Conservation (phyloP, 2,113 vertebrate species). For the Oncorhynchus nerka region DNA sequence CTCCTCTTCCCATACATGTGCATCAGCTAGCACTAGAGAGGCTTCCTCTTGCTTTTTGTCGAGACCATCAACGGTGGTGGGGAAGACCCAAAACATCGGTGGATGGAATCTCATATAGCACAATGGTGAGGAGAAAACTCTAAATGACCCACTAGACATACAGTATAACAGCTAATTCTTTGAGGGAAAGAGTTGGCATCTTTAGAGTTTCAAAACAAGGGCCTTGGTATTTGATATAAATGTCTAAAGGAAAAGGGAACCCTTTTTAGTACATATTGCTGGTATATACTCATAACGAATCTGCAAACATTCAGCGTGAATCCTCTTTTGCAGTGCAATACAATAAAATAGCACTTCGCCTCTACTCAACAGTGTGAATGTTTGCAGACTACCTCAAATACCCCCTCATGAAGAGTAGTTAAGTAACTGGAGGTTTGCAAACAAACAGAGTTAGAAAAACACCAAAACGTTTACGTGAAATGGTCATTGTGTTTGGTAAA, state of each 20-base stretch:
- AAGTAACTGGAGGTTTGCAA: neutral
- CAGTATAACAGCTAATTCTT: neutral
- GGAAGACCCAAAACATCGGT: slow-evolving; percentile 2
- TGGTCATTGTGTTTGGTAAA: neutral
- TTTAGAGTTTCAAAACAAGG: neutral
- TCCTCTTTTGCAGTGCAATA: neutral
- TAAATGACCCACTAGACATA: neutral
- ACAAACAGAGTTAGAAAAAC: neutral
- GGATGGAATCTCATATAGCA: neutral
- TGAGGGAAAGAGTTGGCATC: neutral
- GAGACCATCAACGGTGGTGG: slow-evolving; percentile 16
- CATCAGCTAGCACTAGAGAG: neutral
- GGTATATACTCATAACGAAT: neutral
- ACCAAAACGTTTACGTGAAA: neutral
- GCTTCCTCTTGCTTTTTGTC: slow-evolving; percentile 49
- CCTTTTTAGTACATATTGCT: neutral
- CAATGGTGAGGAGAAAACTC: neutral
- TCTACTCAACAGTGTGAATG: neutral
- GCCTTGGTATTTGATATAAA: neutral
- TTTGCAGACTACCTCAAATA: neutral
- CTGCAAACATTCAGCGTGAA: neutral
- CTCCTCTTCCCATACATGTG: slow-evolving; percentile 32
- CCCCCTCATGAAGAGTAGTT: neutral
- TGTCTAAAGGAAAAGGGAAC: neutral
- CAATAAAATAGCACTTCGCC: neutral